Evolutionary conservation across 1,140 invertebrate genomes (phyloP), one percentile per base, ranked within the genome.

Genomic region (Ylistrum balloti): DNA sequence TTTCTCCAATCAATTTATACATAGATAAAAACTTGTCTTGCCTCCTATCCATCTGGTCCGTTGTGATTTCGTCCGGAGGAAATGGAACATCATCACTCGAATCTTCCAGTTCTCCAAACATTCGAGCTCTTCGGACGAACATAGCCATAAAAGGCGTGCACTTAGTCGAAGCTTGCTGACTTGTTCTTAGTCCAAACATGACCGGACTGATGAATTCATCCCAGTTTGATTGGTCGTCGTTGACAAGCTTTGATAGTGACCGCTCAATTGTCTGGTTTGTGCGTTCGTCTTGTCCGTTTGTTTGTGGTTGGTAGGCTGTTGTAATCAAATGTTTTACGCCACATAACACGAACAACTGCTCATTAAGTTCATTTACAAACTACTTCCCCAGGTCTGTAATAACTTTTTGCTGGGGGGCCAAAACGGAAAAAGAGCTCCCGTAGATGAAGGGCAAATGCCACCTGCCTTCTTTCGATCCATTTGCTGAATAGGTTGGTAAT

Each of bases 331-430:
- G 88, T 32, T 85, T n/a, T 28, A 89, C 35, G 33, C 86, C 86
- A 33, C 33, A 89, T 3, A 38, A 13, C 15, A 32, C 38, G 32
- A 34, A 89, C 3, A 89, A 33, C 33, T 89, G 33, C 0, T 38
- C 33, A 89, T 86, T 89, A 38, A 89, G 33, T 20, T 86, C 33
- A n/a, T 89, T 89, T 1, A 89, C 88, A 89, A 89, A 89, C 22
- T 89, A 74, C 41, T 33, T 34, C 13, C 88, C 88, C n/a, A 86
- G 56, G 35, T 89, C 88, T 17, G 56, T 74, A 17, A 89, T 38
- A n/a, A 89, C 22, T 0, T 33, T 0, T 86, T 89, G n/a, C 86
- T 32, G 38, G 33, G 5, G 88, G 56, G 3, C 74, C 74, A 32
- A 56, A 32, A 41, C 88, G 35, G n/a, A 11, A 33, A 38, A 89